phyloP scores from a whole-genome alignment of 2,888 invertebrate genomes.

The Argyresthia albistria region DNA sequence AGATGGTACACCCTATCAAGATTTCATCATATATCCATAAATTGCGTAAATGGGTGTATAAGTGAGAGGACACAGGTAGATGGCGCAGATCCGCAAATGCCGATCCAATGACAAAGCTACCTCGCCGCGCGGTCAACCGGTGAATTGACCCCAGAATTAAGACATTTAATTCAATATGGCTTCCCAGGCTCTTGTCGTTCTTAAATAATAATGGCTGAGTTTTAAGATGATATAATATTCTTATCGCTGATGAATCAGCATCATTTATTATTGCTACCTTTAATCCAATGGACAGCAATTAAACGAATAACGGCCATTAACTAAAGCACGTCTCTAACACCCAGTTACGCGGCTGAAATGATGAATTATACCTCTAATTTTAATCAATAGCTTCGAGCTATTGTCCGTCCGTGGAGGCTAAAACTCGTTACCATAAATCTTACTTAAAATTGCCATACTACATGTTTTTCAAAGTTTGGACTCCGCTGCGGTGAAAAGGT shows the following conservation, averaged over 20 bases:
- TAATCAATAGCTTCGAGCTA: conserved; percentile 50
- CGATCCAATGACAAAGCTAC: conserved; percentile 32
- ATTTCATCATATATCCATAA: too few relatives aligned
- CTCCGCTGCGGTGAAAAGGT: conserved; percentile 44
- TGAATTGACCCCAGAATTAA: conserved; percentile 1
- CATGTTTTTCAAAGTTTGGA: conserved; percentile 29
- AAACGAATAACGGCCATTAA: too few relatives aligned
- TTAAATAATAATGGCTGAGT: too few relatives aligned
- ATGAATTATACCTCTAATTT: conserved; percentile 15
- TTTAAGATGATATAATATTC: too few relatives aligned
- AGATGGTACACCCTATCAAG: too few relatives aligned
- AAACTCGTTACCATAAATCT: conserved; percentile 49
- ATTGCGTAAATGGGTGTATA: background rate
- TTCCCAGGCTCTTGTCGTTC: background rate
- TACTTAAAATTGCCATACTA: conserved; percentile 52
- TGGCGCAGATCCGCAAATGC: conserved; percentile 24
- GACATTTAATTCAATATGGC: background rate
- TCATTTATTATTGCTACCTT: too few relatives aligned
- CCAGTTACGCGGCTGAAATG: conserved; percentile 1
- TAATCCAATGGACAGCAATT: too few relatives aligned
- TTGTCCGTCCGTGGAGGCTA: conserved; percentile 25
- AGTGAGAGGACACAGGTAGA: conserved; percentile 27
- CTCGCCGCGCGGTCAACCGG: conserved; percentile 1
- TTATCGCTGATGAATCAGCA: too few relatives aligned
- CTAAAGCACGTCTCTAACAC: background rate